Conservation (phyloP, 2,113 vertebrate genomes). For the Phodopus roborovskii region DNA sequence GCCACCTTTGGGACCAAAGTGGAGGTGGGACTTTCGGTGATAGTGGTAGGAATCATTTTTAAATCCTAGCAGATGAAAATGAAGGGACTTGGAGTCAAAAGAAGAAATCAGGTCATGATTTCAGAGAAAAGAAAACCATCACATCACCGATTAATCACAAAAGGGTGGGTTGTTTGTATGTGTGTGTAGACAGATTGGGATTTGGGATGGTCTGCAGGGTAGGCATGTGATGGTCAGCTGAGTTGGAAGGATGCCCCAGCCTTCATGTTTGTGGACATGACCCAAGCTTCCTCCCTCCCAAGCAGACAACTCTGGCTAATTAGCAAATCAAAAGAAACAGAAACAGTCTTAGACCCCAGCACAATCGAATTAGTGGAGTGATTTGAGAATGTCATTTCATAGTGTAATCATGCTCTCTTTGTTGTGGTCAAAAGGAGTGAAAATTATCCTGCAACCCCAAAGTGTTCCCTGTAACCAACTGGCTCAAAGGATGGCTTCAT, state of each 20-base stretch:
- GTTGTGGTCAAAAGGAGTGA: conserved; percentile 66
- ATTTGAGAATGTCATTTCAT: conserved; percentile 63
- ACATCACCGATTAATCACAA: background rate
- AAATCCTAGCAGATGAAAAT: background rate
- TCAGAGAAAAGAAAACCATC: background rate
- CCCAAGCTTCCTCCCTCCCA: conserved; percentile 34
- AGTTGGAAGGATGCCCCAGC: background rate
- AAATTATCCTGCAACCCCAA: conserved; percentile 53
- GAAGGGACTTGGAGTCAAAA: background rate
- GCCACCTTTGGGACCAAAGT: background rate
- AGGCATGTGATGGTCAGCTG: background rate
- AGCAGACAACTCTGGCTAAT: conserved; percentile 62
- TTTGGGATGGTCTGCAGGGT: background rate
- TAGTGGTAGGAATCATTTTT: too few relatives aligned
- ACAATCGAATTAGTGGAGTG: conserved; percentile 75
- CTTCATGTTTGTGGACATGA: background rate
- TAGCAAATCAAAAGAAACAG: conserved; percentile 75
- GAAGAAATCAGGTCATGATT: background rate
- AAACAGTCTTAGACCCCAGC: conserved; percentile 72
- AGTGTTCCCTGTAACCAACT: background rate
- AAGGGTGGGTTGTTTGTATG: background rate
- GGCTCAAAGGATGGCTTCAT: background rate
- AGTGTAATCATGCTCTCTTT: conserved; percentile 67
- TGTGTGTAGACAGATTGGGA: background rate
- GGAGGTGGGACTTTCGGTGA: too few relatives aligned